Percentiles rank a stretch among this genome's conserved stretches.
Conservation (phyloP, 2,888 invertebrate species). For the Dorcus parallelipipedus region DNA sequence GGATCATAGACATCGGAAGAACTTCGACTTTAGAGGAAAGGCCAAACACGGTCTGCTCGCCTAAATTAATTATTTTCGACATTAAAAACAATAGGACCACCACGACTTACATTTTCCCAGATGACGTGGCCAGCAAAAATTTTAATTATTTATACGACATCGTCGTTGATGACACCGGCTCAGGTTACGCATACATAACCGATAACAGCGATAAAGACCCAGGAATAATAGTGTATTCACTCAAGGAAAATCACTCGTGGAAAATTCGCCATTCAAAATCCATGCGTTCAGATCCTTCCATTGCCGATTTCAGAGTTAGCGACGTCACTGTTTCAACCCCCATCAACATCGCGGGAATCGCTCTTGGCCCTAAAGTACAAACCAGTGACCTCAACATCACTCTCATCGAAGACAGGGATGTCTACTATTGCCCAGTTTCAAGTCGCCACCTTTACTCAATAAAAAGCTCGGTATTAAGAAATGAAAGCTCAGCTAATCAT, state of each 20-base stretch:
- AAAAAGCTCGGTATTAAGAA: constrained; percentile 59
- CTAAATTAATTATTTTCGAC: constrained; percentile 67
- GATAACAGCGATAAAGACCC: constrained; percentile 67
- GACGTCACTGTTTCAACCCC: constrained; percentile 57
- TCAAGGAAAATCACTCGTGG: constrained; percentile 64
- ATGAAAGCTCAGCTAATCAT: constrained; percentile 45
- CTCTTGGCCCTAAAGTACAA: constrained; percentile 57
- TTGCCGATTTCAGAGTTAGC: constrained; percentile 59
- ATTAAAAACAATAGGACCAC: constrained; percentile 58
- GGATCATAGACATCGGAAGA: constrained; percentile 67
- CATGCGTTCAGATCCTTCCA: constrained; percentile 61
- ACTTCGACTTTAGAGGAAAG: constrained; percentile 56
- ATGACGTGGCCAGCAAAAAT: constrained; percentile 56
- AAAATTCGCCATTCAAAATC: constrained; percentile 63
- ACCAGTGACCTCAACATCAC: constrained; percentile 20
- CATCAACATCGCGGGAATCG: constrained; percentile 68
- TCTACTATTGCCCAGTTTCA: constrained; percentile 68
- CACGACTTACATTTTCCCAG: constrained; percentile 56
- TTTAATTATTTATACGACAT: constrained; percentile 68
- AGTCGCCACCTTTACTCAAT: constrained; percentile 66
- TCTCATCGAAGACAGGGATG: constrained; percentile 44
- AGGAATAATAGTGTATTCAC: constrained; percentile 66
- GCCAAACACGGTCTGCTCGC: constrained; percentile 60
- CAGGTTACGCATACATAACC: constrained; percentile 68
- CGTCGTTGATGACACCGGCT: constrained; percentile 69